Evolutionary conservation across 1,140 invertebrate genomes (phyloP), one percentile per base, ranked within the genome.

Genomic region (Drosophila hydei): DNA sequence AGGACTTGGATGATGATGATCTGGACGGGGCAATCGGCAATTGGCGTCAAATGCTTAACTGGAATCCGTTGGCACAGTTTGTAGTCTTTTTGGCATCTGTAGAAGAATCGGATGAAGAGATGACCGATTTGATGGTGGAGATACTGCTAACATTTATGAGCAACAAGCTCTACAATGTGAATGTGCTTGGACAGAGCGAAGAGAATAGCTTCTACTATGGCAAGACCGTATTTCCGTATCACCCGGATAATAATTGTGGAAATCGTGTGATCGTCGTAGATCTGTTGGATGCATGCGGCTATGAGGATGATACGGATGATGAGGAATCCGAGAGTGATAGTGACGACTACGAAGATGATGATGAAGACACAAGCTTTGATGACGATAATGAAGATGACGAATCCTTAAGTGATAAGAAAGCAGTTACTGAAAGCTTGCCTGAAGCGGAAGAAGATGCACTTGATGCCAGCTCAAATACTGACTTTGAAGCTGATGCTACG

Each of bases 191-290:
- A 0, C 89, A 90, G 45, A 90, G 73, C 45, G 89, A 91, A 21
- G 89, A 91, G 59, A 77, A 75, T 1, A 67, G 50, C 3, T 74
- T 71, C 43, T 89, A 73, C 48, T 91, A 77, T 18, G 77, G 69
- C 1, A 91, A 90, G 40, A 77, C 83, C 0, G 87, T 76, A 0
- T 91, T 91, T 75, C 90, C 90, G 16, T 91, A 90, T 68, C 79
- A 91, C 59, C 83, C 87, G 38, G 89, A 91, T 36, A 91, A 91
- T 54, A 90, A 91, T 48, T 91, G 90, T 59, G 90, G 90, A 0
- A 91, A 89, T 76, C 85, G 90, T 1, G 90, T 91, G 1, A 91
- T 90, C 27, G 73, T 77, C 27, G 51, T 91, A 6, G 77, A 89
- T 3, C 42, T 87, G 11, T 64, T 91, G 9, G 90, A 91, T 79